Percentiles rank a stretch among this genome's conserved stretches.
Conservation (phyloP, 2,113 vertebrate genomes). For the Hyperoodon ampullatus region DNA sequence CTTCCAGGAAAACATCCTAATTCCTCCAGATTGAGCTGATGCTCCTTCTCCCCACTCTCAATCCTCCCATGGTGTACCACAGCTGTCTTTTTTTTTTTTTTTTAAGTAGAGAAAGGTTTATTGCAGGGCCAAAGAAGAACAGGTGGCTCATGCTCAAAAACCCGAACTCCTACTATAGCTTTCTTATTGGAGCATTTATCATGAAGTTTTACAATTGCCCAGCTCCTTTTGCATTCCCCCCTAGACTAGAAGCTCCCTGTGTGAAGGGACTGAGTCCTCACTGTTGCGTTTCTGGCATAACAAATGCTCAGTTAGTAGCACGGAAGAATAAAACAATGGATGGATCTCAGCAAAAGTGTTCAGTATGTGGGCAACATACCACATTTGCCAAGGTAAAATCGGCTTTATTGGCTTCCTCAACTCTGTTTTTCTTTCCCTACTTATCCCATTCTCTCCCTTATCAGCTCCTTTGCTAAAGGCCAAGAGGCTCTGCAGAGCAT, state of each 20-base stretch:
- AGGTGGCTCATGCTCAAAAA: background rate
- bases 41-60: background rate
- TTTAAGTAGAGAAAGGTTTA: background rate
- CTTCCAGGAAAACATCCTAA: background rate
- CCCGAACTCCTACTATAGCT: background rate
- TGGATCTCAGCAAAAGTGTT: background rate
- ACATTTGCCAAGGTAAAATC: background rate
- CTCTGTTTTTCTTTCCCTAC: background rate
- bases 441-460: background rate
- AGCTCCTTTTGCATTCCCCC: background rate
- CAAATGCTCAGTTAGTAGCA: background rate
- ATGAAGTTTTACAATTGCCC: background rate
- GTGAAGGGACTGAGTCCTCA: background rate
- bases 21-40: background rate
- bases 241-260: background rate
- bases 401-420: background rate
- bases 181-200: background rate
- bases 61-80: background rate
- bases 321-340: background rate
- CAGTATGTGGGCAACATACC: background rate
- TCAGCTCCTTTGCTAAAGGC: background rate
- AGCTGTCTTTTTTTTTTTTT: background rate
- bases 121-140: background rate
- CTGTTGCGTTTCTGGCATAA: background rate
- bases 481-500: background rate